Conservation (phyloP, 2,888 invertebrate species). For the Plusia festucae region DNA sequence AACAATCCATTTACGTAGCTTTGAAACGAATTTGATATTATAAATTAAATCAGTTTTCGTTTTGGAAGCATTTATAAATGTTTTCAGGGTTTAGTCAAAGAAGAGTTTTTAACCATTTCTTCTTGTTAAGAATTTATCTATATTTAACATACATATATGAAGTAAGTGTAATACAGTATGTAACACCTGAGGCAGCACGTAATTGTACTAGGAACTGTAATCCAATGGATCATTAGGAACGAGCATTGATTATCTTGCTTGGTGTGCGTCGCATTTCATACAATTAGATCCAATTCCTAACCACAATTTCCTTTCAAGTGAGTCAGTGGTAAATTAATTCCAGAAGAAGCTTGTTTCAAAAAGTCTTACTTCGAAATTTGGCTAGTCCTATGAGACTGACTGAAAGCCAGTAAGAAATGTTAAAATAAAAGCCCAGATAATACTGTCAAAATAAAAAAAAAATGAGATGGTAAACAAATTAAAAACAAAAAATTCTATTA, state of each 20-base stretch:
- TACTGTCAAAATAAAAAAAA: too few species aligned
- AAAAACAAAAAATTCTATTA: too few species aligned
- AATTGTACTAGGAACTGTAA: background rate
- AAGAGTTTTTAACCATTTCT: too few species aligned
- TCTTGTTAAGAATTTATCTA: background rate
- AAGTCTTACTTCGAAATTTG: background rate
- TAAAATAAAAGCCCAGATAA: too few species aligned
- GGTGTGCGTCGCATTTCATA: background rate
- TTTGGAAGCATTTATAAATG: too few species aligned
- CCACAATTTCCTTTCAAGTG: background rate
- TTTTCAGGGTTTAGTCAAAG: too few species aligned
- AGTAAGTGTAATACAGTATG: background rate
- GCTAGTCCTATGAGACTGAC: background rate
- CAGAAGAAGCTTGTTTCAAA: background rate
- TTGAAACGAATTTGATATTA: too few species aligned
- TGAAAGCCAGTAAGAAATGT: background rate
- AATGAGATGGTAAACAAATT: too few species aligned
- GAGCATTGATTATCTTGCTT: conserved; percentile 4
- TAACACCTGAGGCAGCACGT: background rate
- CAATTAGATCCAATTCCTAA: background rate
- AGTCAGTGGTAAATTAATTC: background rate
- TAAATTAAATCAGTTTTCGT: too few species aligned
- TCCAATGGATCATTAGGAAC: background rate
- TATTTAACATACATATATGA: too few species aligned
- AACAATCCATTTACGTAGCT: too few species aligned